Percentiles rank a stretch among this genome's conserved stretches.
Evolutionary conservation across 2,888 invertebrate genomes (phyloP).

Genomic region (Branchellion lobata): DNA sequence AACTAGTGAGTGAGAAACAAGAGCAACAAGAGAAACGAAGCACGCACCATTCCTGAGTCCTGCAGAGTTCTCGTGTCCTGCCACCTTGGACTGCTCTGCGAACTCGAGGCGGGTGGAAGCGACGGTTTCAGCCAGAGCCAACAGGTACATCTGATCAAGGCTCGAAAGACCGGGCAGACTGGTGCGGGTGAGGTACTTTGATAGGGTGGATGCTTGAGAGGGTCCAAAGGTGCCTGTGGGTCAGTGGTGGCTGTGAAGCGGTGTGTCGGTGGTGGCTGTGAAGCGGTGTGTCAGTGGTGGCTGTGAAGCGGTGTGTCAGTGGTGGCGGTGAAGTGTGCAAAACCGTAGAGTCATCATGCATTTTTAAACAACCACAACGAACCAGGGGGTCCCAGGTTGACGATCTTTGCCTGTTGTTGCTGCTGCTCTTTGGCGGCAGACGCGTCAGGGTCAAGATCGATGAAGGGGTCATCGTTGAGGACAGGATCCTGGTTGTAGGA

Average conservation of each 20-base stretch:
- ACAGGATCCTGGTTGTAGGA: neutral
- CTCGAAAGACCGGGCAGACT: conserved; percentile 78
- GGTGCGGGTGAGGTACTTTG: conserved; percentile 76
- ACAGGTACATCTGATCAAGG: conserved; percentile 96
- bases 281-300: neutral
- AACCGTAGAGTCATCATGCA: neutral
- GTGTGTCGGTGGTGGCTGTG: neutral
- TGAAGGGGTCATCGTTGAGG: conserved; percentile 26
- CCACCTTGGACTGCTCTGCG: conserved; percentile 49
- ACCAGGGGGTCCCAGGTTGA: conserved; percentile 14
- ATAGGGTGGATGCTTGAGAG: conserved; percentile 55
- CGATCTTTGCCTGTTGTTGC: neutral
- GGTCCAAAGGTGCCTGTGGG: conserved; percentile 54
- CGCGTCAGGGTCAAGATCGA: conserved; percentile 37
- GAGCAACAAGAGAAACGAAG: no score
- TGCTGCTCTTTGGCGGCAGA: conserved; percentile 37
- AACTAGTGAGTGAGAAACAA: no score
- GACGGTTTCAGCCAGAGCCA: conserved; percentile 97
- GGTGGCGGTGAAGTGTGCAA: neutral
- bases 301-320: neutral
- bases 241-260: neutral
- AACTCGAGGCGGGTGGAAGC: conserved; percentile 64
- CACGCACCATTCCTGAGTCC: neutral
- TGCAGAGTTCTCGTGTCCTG: neutral
- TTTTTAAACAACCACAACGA: neutral